Conservation (phyloP, 92 coral and sea anemone species). For the Heliopora coerulea region DNA sequence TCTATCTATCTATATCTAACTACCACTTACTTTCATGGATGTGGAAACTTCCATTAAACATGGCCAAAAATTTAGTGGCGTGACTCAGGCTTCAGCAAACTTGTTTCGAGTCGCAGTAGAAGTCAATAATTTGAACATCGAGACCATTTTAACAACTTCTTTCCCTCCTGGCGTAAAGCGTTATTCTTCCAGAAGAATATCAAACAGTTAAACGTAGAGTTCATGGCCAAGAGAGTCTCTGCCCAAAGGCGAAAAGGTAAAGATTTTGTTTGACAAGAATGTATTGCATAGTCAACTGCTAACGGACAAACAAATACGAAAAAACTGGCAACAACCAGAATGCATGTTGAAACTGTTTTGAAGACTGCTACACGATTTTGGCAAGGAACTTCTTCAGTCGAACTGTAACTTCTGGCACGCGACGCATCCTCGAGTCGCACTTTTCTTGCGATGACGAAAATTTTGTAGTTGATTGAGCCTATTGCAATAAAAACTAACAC, state of each 20-base stretch:
- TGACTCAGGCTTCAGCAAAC: too few relatives aligned
- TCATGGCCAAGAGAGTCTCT: constrained; percentile 3
- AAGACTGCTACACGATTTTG: background rate
- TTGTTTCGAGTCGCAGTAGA: too few relatives aligned
- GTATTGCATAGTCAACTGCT: background rate
- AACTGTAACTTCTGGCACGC: too few relatives aligned
- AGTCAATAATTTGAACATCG: too few relatives aligned
- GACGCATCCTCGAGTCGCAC: background rate
- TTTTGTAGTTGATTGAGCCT: background rate
- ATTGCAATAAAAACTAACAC: too few relatives aligned
- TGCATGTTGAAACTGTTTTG: constrained; percentile 1
- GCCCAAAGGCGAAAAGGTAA: constrained; percentile 7
- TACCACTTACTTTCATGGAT: too few relatives aligned
- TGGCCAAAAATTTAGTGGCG: too few relatives aligned
- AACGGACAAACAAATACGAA: background rate
- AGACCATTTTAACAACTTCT: background rate
- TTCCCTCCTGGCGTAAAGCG: constrained; percentile 6
- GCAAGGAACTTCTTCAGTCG: too few relatives aligned
- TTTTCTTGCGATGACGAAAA: background rate
- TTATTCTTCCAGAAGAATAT: constrained; percentile 18
- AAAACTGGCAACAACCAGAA: background rate
- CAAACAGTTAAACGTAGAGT: constrained; percentile 27
- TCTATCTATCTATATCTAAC: too few relatives aligned
- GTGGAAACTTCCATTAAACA: too few relatives aligned
- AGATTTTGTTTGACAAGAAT: too few relatives aligned